Evolutionary conservation across 2,797 vertebrate genomes (phyloP), one percentile per base, ranked within the genome.

Genomic region (Chromobotia macracanthus): DNA sequence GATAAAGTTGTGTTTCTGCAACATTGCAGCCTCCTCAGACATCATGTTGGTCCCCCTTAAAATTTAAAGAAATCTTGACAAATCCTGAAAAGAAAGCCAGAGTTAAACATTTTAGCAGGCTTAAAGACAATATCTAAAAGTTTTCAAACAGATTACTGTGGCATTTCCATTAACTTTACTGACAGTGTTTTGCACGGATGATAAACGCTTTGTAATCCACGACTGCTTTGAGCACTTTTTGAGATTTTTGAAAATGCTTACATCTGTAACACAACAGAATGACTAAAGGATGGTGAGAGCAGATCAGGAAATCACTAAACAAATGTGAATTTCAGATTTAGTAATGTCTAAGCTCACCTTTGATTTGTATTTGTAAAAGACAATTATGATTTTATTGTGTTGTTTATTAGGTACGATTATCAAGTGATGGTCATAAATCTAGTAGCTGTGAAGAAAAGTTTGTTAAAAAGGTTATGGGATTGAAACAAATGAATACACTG

Each of bases 151-250:
- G 77, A 80, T 82, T 66, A 28, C 44, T 46, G 31, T 13, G n/a
- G 61, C 35, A 69, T 2, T 53, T 60, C 58, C 25, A 44, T 75
- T 86, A 84, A 78, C 70, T 85, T 58, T 48, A 16, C 70, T 28
- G 53, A 50, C 58, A 61, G 41, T 58, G 28, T 55, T 79, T 77
- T 71, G 48, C 53, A 71, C 18, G 6, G 80, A 31, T 75, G 77
- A 80, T 73, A 31, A 78, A 82, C 75, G 80, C 31, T 19, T 77
- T 65, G 31, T 28, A 21, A 72, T 71, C 55, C 69, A 38, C 35
- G 65, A 80, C 18, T 44, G 67, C 66, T 77, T 35, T 28, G 28
- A 70, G 51, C 18, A 53, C 48, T 51, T 41, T 69, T 68, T 25
- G 11, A 19, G 11, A 28, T 79, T 72, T 83, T 58, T 25, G 15